phyloP scores from a whole-genome alignment of 1,140 invertebrate genomes.

The Babylonia areolata region DNA sequence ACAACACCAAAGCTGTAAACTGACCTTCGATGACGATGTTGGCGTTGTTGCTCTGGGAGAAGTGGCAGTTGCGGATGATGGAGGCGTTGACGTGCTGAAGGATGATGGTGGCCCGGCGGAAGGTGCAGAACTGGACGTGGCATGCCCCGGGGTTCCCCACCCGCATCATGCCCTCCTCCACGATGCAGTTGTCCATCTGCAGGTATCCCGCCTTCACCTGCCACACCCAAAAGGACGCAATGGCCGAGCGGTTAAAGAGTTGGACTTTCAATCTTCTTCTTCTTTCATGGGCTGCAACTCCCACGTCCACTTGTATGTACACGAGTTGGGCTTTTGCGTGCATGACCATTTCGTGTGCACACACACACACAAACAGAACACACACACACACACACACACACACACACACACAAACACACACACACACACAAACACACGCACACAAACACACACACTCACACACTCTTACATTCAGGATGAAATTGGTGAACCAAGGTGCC shows the following conservation, averaged over 20 bases:
- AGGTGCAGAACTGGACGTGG: constrained; percentile 66
- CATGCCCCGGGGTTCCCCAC: constrained; percentile 65
- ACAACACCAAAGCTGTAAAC: background rate
- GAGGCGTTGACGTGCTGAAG: constrained; percentile 65
- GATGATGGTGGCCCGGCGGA: constrained; percentile 67
- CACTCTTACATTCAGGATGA: constrained; percentile 66
- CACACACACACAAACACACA: too few relatives aligned
- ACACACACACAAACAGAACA: too few relatives aligned
- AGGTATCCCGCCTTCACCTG: constrained; percentile 66
- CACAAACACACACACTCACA: too few relatives aligned
- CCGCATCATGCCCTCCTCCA: constrained; percentile 70
- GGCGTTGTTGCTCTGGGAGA: constrained; percentile 67
- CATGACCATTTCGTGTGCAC: too few relatives aligned
- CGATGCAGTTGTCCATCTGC: constrained; percentile 70
- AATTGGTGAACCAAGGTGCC: constrained; percentile 71
- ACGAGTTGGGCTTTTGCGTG: too few relatives aligned
- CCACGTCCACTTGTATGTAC: too few relatives aligned
- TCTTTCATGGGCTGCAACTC: too few relatives aligned
- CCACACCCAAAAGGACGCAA: background rate
- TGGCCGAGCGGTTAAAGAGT: too few relatives aligned
- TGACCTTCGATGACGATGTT: constrained; percentile 66
- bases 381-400: too few relatives aligned
- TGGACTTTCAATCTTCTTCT: too few relatives aligned
- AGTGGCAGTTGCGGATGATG: constrained; percentile 71
- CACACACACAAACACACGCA: too few relatives aligned